Evolutionary conservation across 2,888 invertebrate genomes (phyloP).

Genomic region (Coelogynopora nodosa): DNA sequence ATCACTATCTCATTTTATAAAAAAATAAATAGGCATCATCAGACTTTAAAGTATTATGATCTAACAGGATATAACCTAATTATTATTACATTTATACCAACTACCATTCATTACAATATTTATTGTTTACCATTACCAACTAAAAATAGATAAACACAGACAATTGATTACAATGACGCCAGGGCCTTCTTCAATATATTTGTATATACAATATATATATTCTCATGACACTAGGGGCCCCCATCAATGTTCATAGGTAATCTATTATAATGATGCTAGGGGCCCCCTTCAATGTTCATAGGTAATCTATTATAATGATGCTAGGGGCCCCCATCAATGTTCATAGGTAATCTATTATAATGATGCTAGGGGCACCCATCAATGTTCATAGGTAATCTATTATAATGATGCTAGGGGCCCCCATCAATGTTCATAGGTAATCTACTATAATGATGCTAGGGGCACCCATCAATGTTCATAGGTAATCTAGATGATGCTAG

Average conservation of each 20-base stretch:
- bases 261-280: background rate
- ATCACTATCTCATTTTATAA: no score
- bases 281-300: background rate
- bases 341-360: background rate
- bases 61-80: no score
- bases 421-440: background rate
- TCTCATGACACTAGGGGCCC: no score
- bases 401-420: background rate
- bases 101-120: background rate
- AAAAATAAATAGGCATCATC: no score
- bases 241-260: background rate
- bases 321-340: background rate
- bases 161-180: background rate
- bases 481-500: background rate
- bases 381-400: background rate
- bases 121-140: constrained; percentile 5
- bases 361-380: background rate
- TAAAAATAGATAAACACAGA: background rate
- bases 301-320: background rate
- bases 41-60: no score
- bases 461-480: background rate
- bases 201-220: no score
- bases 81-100: no score
- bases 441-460: background rate
- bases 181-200: background rate